phyloP scores from a whole-genome alignment of 2,888 invertebrate genomes.

The Scaptomyza reducta region DNA sequence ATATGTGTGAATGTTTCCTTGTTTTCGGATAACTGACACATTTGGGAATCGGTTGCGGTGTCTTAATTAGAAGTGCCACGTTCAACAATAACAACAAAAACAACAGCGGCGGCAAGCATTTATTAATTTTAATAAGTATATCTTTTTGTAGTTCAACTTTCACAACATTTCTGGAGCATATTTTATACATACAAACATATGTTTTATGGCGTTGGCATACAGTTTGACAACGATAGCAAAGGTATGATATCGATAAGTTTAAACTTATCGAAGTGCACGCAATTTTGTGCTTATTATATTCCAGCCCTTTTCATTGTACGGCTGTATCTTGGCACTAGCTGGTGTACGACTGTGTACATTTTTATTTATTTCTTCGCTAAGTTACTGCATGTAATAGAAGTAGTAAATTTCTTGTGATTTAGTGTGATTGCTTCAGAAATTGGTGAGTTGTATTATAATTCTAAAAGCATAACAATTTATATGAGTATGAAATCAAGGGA shows the following conservation, averaged over 20 bases:
- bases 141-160: slow-evolving; percentile 18
- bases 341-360: no score
- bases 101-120: slow-evolving; percentile 4
- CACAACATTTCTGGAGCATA: slow-evolving; percentile 36
- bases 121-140: slow-evolving; percentile 8
- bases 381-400: no score
- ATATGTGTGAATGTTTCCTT: slow-evolving; percentile 3
- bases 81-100: slow-evolving; percentile 12
- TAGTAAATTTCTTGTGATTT: neutral
- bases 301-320: neutral
- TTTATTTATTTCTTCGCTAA: no score
- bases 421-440: neutral
- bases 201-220: neutral
- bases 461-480: neutral
- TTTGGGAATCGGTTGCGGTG: slow-evolving; percentile 42
- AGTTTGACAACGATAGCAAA: neutral
- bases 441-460: neutral
- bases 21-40: slow-evolving; percentile 25
- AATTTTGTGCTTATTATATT: neutral
- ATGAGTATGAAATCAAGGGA: neutral
- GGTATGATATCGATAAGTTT: neutral
- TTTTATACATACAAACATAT: neutral
- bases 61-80: slow-evolving; percentile 71
- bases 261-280: neutral
- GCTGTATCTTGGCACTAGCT: neutral